Conservation (phyloP, 2,797 vertebrate species). For the Pristis pectinata region DNA sequence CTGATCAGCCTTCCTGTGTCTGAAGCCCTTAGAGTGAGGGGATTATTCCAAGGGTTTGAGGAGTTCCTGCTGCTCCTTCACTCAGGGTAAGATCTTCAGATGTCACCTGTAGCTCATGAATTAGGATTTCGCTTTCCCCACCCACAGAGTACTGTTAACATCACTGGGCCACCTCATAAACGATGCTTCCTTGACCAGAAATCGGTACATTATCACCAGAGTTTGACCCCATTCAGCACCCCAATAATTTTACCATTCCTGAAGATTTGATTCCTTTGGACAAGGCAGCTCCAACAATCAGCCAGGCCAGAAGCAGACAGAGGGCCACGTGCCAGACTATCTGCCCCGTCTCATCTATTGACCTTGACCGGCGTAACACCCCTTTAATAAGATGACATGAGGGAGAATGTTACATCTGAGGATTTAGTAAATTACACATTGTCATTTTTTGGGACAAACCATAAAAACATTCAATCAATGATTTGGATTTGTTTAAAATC, state of each 20-base stretch:
- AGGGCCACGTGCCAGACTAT: conserved; percentile 90
- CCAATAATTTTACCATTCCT: conserved; percentile 73
- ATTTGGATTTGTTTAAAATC: too few species aligned
- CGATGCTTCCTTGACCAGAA: neutral
- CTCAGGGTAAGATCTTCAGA: neutral
- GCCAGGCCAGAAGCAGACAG: conserved; percentile 78
- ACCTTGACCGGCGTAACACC: conserved; percentile 69
- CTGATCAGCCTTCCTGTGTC: neutral
- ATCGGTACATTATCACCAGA: neutral
- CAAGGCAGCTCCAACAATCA: conserved; percentile 66
- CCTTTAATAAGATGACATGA: conserved; percentile 46
- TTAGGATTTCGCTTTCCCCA: neutral
- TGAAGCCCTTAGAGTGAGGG: neutral
- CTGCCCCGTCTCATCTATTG: conserved; percentile 73
- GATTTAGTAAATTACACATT: neutral
- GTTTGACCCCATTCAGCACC: neutral
- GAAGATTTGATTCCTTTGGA: conserved; percentile 93
- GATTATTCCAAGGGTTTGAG: neutral
- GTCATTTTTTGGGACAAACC: neutral
- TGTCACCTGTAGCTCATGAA: neutral
- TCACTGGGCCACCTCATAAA: neutral
- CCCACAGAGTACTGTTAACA: neutral
- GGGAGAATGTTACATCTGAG: neutral
- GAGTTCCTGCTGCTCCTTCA: neutral
- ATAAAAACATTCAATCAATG: too few species aligned